phyloP scores from a whole-genome alignment of 23 tunicate genomes.

The Styela plicata region DNA sequence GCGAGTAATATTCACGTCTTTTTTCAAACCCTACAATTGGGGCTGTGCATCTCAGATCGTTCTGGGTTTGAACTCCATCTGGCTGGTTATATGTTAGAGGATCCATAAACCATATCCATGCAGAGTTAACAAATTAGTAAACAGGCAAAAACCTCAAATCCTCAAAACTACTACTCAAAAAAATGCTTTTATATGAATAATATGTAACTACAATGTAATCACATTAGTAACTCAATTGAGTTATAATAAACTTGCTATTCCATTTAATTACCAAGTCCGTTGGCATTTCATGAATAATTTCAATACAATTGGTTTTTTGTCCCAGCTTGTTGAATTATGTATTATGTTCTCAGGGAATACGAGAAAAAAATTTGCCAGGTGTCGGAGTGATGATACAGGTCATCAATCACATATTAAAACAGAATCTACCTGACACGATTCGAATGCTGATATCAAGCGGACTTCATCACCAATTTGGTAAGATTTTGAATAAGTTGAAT shows the following conservation, averaged over 20 bases:
- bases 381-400: neutral
- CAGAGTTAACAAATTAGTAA: too few relatives aligned
- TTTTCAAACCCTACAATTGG: too few relatives aligned
- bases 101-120: too few relatives aligned
- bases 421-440: neutral
- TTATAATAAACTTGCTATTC: neutral
- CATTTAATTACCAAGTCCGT: neutral
- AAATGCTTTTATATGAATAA: too few relatives aligned
- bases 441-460: neutral
- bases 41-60: too few relatives aligned
- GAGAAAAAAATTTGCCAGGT: neutral
- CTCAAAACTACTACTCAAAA: too few relatives aligned
- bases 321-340: too few relatives aligned
- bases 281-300: neutral
- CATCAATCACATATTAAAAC: neutral
- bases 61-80: too few relatives aligned
- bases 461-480: slow-evolving; percentile 14
- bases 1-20: too few relatives aligned
- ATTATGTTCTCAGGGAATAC: neutral
- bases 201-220: neutral
- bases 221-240: neutral
- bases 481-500: too few relatives aligned
- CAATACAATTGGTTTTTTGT: neutral
- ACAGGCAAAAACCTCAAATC: too few relatives aligned
- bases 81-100: too few relatives aligned